Percentiles rank a stretch among this genome's conserved stretches.
Evolutionary conservation across 37 sponge, comb jelly and placozoan species (phyloP).

Genomic region (Bolinopsis microptera): DNA sequence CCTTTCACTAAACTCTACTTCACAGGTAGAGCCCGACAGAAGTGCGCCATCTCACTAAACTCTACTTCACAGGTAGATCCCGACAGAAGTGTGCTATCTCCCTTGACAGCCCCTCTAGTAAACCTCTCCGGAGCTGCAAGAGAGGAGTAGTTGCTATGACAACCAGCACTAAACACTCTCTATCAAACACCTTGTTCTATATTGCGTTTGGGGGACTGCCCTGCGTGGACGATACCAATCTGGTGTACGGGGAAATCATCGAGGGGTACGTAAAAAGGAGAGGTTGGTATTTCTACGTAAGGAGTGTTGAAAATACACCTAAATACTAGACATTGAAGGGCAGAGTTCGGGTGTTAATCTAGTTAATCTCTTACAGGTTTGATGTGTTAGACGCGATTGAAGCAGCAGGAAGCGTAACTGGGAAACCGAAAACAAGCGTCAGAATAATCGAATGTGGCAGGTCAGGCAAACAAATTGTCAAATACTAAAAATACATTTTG

Average conservation of each 20-base stretch:
- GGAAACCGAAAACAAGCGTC: constrained; percentile 14
- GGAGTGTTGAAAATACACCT: too few species aligned
- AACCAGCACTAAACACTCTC: background rate
- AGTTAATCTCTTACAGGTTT: background rate
- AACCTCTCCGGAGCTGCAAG: background rate
- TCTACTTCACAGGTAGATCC: too few species aligned
- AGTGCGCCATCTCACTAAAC: too few species aligned
- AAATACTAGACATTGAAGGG: too few species aligned
- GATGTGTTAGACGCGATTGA: constrained; percentile 24
- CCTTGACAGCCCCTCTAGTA: background rate
- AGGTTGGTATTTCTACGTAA: background rate
- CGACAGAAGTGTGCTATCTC: too few species aligned
- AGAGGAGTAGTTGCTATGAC: constrained; percentile 11
- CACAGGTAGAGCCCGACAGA: too few species aligned
- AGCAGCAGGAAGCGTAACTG: background rate
- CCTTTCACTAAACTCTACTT: too few species aligned
- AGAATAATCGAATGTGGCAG: constrained; percentile 52
- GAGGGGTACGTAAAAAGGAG: constrained; percentile 34
- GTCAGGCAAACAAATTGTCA: too few species aligned
- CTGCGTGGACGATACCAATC: background rate
- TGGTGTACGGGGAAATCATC: constrained; percentile 16
- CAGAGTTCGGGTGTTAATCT: too few species aligned
- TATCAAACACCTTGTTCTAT: background rate
- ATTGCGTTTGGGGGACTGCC: constrained; percentile 7
- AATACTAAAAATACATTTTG: too few species aligned